Percentiles rank a stretch among this genome's conserved stretches.
phyloP scores from a whole-genome alignment of 2,888 invertebrate species.

The Drosophila meridionalis region DNA sequence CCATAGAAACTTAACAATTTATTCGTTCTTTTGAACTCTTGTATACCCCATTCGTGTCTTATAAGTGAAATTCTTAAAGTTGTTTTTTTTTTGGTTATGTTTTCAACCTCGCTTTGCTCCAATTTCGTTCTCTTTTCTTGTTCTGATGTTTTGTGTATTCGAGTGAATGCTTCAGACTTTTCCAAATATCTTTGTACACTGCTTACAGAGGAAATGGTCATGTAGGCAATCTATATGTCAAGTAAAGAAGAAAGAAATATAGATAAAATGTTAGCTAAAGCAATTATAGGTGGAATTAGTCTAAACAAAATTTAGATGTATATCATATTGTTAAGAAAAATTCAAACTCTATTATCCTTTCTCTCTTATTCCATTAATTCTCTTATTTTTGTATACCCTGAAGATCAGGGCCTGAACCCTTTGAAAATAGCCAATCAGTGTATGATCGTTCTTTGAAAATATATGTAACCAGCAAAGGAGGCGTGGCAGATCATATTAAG shows the following conservation, averaged over 20 bases:
- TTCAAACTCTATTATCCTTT: background rate
- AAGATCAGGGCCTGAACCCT: no score
- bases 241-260: background rate
- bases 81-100: conserved; percentile 34
- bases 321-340: background rate
- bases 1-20: background rate
- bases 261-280: background rate
- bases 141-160: conserved; percentile 27
- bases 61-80: conserved; percentile 27
- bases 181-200: conserved; percentile 27
- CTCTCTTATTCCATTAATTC: conserved; percentile 9
- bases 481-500: no score
- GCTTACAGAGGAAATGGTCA: background rate
- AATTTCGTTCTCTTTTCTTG: conserved; percentile 33
- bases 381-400: background rate
- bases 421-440: no score
- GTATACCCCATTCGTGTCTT: background rate
- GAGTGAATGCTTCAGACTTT: conserved; percentile 43
- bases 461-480: no score
- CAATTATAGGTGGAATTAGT: background rate
- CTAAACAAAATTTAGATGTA: background rate
- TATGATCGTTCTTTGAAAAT: no score
- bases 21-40: background rate
- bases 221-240: background rate
- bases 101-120: conserved; percentile 44